Percentiles rank a stretch among this genome's conserved stretches.
Conservation (phyloP, 2,113 vertebrate genomes). For the Elachura formosa region DNA sequence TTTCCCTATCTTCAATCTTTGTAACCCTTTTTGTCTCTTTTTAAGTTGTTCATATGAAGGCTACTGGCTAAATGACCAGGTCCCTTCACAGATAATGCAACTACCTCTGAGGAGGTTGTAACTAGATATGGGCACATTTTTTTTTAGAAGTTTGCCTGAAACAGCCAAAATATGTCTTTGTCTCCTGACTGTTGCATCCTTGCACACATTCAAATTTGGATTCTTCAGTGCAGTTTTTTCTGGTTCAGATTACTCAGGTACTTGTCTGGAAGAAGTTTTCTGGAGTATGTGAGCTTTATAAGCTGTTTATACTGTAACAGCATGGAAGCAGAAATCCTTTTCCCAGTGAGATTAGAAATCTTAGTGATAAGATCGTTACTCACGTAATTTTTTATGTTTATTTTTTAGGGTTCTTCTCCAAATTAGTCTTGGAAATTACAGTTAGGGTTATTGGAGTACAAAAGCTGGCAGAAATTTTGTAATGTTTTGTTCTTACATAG, state of each 20-base stretch:
- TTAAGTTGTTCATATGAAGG: not conserved
- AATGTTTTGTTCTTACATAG: rapidly evolving
- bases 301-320: not conserved
- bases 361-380: not conserved
- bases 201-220: not conserved
- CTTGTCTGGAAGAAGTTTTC: not conserved
- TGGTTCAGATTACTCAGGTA: not conserved
- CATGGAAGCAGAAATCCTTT: not conserved
- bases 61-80: not conserved
- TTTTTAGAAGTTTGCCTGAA: not conserved
- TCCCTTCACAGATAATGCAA: not conserved
- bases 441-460: not conserved
- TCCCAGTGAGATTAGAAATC: not conserved
- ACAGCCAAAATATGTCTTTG: not conserved
- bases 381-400: not conserved
- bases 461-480: not conserved
- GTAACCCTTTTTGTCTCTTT: not conserved
- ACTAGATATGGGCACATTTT: not conserved
- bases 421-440: not conserved
- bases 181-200: not conserved
- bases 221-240: not conserved
- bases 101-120: not conserved
- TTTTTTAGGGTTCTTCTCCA: not conserved
- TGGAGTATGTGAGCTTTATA: not conserved
- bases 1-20: not conserved